A percentile compares a stretch with the other conserved stretches of the same genome.
Evolutionary conservation across 2,113 vertebrate species (phyloP).

Genomic region (Lipophrys pholis): DNA sequence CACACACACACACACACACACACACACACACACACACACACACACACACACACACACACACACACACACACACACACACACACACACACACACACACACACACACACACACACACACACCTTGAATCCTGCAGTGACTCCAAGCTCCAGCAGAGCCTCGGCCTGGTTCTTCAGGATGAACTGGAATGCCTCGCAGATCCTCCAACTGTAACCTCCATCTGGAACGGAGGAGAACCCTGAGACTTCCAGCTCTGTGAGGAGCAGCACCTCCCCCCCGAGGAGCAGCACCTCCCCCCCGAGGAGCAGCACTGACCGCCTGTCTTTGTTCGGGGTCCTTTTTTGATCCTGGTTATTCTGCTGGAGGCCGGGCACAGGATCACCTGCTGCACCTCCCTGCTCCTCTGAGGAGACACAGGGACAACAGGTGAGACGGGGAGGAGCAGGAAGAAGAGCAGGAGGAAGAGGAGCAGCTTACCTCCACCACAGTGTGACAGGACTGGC

Average conservation of each 20-base stretch:
- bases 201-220: conserved; percentile 81
- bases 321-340: conserved; percentile 9
- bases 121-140: conserved; percentile 88
- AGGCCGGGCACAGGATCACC: neutral
- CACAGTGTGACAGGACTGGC: conserved; percentile 91
- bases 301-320: conserved; percentile 42
- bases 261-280: neutral
- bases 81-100: no score
- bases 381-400: conserved; percentile 72
- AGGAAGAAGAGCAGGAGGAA: no score
- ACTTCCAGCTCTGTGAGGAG: neutral
- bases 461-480: conserved; percentile 86
- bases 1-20: no score
- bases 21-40: no score
- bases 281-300: neutral
- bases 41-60: no score
- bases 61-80: no score
- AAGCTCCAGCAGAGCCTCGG: conserved; percentile 87
- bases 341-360: conserved; percentile 46
- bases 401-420: conserved; percentile 52
- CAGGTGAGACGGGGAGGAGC: neutral
- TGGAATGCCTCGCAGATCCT: conserved; percentile 94
- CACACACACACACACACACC: conserved; percentile 72
- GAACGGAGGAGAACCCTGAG: neutral
- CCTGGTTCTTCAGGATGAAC: conserved; percentile 89